These are phyloP conservation scores for Parasteatoda tepidariorum DNA, from an alignment of 1,140 invertebrate species.

Conservation along the genomic window DNA sequence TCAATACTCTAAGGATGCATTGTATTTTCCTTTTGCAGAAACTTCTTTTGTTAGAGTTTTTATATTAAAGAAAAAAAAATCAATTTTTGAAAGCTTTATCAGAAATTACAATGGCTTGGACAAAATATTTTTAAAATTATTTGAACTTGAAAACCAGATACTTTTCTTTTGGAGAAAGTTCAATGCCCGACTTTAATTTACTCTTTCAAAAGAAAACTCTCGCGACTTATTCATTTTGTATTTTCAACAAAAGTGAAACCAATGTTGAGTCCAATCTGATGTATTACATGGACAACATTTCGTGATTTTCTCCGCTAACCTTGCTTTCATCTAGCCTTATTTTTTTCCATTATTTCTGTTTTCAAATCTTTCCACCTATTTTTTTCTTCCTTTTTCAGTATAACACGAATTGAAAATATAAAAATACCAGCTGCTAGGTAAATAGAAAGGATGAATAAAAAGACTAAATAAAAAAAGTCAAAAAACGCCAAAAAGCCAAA, in stretches of 20 bases:
- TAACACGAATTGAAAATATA: conserved; percentile 41
- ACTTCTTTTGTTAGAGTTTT: too few relatives aligned
- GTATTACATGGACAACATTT: conserved; percentile 23
- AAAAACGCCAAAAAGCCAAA: conserved; percentile 8
- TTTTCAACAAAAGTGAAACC: background rate
- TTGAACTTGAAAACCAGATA: too few relatives aligned
- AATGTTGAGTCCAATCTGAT: conserved; percentile 16
- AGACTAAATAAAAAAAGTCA: conserved; percentile 6
- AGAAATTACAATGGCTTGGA: too few relatives aligned
- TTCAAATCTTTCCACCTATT: background rate
- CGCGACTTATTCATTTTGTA: too few relatives aligned
- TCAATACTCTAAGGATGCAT: too few relatives aligned
- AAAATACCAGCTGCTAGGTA: conserved; percentile 33
- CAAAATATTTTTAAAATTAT: too few relatives aligned
- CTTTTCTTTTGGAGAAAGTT: too few relatives aligned
- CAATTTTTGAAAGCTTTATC: too few relatives aligned
- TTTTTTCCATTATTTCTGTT: background rate
- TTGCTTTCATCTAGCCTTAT: conserved; percentile 19
- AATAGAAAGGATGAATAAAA: background rate
- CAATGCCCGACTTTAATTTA: too few relatives aligned
- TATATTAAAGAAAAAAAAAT: too few relatives aligned
- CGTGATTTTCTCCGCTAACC: background rate
- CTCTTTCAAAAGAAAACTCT: too few relatives aligned
- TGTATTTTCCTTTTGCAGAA: too few relatives aligned
- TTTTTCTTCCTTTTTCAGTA: conserved; percentile 4